These are phyloP conservation scores for Gymnocypris eckloni DNA, from an alignment of 2,797 vertebrate genomes.

Conservation along the genomic window DNA sequence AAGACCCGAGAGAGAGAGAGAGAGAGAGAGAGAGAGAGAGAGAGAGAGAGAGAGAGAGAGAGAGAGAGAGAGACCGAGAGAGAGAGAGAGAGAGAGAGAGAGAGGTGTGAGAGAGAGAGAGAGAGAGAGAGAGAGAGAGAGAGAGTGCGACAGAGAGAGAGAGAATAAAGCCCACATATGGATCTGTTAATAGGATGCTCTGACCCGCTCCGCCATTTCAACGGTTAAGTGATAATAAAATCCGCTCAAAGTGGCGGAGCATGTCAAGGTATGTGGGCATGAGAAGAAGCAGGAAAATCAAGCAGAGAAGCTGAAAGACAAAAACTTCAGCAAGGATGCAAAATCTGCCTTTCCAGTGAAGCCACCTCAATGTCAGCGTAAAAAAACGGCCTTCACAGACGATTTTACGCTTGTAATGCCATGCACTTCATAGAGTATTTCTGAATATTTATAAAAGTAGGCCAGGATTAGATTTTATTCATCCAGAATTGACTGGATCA, in stretches of 20 bases:
- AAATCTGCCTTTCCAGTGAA: slow-evolving; percentile 10
- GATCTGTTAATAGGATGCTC: slow-evolving; percentile 51
- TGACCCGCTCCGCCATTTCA: slow-evolving; percentile 48
- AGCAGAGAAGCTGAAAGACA: slow-evolving; percentile 34
- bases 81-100: slow-evolving; percentile 5
- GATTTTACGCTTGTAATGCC: background rate
- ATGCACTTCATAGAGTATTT: slow-evolving; percentile 1
- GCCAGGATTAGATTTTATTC: slow-evolving; percentile 13
- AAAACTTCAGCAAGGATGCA: slow-evolving; percentile 26
- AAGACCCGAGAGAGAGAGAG: slow-evolving; percentile 28
- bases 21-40: background rate
- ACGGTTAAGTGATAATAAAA: slow-evolving; percentile 48
- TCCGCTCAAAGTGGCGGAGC: slow-evolving; percentile 32
- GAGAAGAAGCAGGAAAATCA: slow-evolving; percentile 11
- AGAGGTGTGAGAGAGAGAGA: slow-evolving; percentile 15
- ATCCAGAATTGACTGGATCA: background rate
- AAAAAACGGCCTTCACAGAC: background rate
- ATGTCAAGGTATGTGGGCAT: slow-evolving; percentile 24
- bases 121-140: slow-evolving; percentile 15
- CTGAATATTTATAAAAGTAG: slow-evolving; percentile 34
- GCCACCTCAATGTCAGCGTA: background rate
- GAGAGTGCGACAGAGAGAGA: background rate
- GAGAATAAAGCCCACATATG: slow-evolving; percentile 41
- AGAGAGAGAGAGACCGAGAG: too few species aligned
- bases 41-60: too few species aligned